Evolutionary conservation across 2,888 invertebrate species (phyloP), one percentile per base, ranked within the genome.

Genomic region (Cabera pusaria): DNA sequence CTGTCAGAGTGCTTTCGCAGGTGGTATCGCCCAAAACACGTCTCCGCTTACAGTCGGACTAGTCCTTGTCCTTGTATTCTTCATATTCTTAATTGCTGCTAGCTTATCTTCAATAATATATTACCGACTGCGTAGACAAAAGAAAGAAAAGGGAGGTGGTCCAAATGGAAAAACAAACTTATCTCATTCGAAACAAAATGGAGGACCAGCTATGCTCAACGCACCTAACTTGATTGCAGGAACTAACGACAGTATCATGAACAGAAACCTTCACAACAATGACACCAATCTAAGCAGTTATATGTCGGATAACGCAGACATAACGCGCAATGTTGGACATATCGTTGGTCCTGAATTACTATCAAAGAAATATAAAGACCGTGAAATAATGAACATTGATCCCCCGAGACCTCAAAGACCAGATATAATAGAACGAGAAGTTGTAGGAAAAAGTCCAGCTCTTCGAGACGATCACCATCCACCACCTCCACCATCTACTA

Each of bases 41-140:
- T 96, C 96, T 82, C 97, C 97, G 0, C 86, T 98, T 4, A 96
- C 96, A 63, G 96, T 98, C 45, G 98, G 98, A 33, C 95, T 98
- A 40, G 97, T 97, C 0, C 88, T 98, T 16, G 97, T 98, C 8
- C 96, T 98, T 47, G 96, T 97, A 10, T 98, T 98, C 89, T 98
- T 98, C 68, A 94, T 96, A 3, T 95, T 97, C 42, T 85, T 98
- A 6, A 91, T 97, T 29, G 94, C 97, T 5, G 97, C 97, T 6
- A 97, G 97, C 59, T 90, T 96, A 37, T 95, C 96, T 8, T 97
- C 97, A 26, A 98, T 98, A 66, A 92, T 98, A n/a, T 96, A 97
- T 20, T 97, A 97, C 75, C 93, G 97, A 22, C 90, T 97, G 46
- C 92, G 97, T 7, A 94, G 95, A 33, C 96, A 97, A 72, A 95